Base-by-base conservation (phyloP, 2,797 vertebrate genomes). In the Neosilurus hyrtlii region DNA sequence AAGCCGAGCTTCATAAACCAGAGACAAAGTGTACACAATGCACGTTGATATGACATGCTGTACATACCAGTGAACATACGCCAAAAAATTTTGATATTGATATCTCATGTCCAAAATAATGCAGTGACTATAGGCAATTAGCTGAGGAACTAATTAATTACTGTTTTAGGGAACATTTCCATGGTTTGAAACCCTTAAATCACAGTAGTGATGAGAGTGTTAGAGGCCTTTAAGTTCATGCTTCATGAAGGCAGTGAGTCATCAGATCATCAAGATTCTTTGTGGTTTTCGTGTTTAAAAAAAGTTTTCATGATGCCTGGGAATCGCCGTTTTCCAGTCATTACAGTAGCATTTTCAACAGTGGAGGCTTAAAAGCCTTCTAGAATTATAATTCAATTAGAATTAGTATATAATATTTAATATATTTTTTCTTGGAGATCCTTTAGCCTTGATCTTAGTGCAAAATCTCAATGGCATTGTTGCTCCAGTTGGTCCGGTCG, bases 211-310 rank as follows among this genome's bases (percentile, higher is more conserved):
- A 79, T n/a, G n/a, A n/a, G n/a, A n/a, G n/a, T n/a, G n/a, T n/a
- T n/a, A n/a, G n/a, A n/a, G n/a, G n/a, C n/a, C n/a, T n/a, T n/a
- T n/a, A n/a, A n/a, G n/a, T n/a, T n/a, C n/a, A n/a, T n/a, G n/a
- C n/a, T n/a, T n/a, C n/a, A n/a, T n/a, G n/a, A n/a, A n/a, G n/a
- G 15, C 67, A 73, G 22, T 83, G 57, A 83, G 49, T 83, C 68
- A 83, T 65, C 16, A 1, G 74, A 54, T 49, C 49, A 72, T 75
- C 66, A 71, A 56, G 67, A 79, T 24, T 79, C 51, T 65, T 79
- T 57, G 26, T 72, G 82, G 67, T 57, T 72, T 72, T 77, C 26
- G 67, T 37, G 22, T 54, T 65, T 54, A 22, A 65, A 37, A 14
- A 22, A 49, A 65, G 59, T 66, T 73, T 35, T 63, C 57, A 71